Percentiles rank a stretch among this genome's conserved stretches.
Conservation (phyloP, 2,113 vertebrate genomes). For the Pleuronectes platessa region DNA sequence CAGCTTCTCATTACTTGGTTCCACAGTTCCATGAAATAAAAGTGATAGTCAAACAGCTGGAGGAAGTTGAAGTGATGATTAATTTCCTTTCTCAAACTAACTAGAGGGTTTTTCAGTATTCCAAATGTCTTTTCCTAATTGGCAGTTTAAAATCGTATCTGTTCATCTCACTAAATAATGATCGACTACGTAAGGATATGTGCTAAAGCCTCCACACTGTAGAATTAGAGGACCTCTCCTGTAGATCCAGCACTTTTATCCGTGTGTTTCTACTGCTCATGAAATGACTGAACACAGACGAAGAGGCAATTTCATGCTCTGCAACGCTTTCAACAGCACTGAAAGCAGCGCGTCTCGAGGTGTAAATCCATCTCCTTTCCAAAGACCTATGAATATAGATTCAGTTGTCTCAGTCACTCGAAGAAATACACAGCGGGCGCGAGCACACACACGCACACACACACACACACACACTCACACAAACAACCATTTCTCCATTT, state of each 20-base stretch:
- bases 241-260: background rate
- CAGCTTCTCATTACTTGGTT: background rate
- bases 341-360: constrained; percentile 46
- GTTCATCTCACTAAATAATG: background rate
- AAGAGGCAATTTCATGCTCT: constrained; percentile 70
- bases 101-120: background rate
- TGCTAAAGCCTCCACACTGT: background rate
- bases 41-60: background rate
- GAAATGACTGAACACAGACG: constrained; percentile 48
- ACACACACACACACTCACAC: background rate
- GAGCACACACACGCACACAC: background rate
- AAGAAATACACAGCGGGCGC: constrained; percentile 26
- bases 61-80: background rate
- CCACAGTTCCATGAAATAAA: background rate
- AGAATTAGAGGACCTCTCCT: background rate
- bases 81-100: background rate
- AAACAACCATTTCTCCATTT: constrained; percentile 5
- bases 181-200: background rate
- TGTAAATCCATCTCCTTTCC: constrained; percentile 28
- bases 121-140: background rate
- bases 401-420: constrained; percentile 62
- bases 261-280: constrained; percentile 4
- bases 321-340: constrained; percentile 61
- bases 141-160: background rate
- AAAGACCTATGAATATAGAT: constrained; percentile 57